phyloP scores from a whole-genome alignment of 2,888 invertebrate genomes.

The Cistogaster globosa region DNA sequence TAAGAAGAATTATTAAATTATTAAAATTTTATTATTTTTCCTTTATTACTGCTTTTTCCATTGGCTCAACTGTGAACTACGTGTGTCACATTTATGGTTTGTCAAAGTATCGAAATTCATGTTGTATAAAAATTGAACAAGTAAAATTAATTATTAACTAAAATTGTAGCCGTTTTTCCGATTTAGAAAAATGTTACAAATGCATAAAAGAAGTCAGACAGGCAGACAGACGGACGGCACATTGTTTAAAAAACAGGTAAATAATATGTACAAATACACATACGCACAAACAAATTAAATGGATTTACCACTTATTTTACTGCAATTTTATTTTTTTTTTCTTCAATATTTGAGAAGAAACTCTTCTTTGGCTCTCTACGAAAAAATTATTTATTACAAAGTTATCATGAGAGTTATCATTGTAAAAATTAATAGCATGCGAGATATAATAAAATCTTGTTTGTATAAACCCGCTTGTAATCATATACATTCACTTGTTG shows the following conservation, averaged over 20 bases:
- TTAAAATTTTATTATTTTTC: too few species aligned
- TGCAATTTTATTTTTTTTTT: constrained; percentile 8
- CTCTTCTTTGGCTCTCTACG: background rate
- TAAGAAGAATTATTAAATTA: too few species aligned
- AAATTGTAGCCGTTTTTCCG: constrained; percentile 25
- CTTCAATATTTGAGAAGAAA: background rate
- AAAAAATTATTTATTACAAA: background rate
- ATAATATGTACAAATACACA: constrained; percentile 6
- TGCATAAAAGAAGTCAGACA: constrained; percentile 55
- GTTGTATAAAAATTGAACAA: constrained; percentile 14
- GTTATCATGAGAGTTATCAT: background rate
- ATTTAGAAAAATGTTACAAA: constrained; percentile 51
- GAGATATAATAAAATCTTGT: background rate
- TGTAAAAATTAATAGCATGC: constrained; percentile 3
- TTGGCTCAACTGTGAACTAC: background rate
- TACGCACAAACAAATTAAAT: constrained; percentile 8
- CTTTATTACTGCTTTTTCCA: background rate
- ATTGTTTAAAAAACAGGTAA: constrained; percentile 32
- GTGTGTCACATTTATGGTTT: constrained; percentile 29
- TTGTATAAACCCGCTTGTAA: too few species aligned
- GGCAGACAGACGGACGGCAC: constrained; percentile 2
- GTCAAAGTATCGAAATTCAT: constrained; percentile 6
- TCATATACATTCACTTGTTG: background rate
- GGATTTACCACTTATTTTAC: background rate
- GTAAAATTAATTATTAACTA: constrained; percentile 47